Evolutionary conservation across 2,888 invertebrate genomes (phyloP), one percentile per base, ranked within the genome.

Genomic region (Dastarcus helophoroides): DNA sequence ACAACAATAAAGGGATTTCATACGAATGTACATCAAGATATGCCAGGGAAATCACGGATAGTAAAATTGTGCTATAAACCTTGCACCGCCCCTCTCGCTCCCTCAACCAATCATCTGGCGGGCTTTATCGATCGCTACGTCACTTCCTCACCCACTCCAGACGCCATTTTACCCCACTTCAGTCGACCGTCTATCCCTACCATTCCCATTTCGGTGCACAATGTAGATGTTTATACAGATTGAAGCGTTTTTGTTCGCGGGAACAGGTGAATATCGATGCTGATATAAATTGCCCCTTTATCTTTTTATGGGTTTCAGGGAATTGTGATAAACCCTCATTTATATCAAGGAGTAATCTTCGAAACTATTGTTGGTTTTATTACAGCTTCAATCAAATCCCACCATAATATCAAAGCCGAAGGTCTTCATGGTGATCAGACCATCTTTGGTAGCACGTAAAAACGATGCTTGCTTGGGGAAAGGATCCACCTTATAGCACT

Each of bases 91-190:
- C 43, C 45, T 45, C 44, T 44, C 43, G 44, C 45, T 46, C 44
- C 46, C 38, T 47, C 49, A 48, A 42, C 60, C 60, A 61, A 61
- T 61, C 56, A 51, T 46, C 48, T 49, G 41, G 46, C 47, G 50
- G 42, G 54, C 50, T 48, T 47, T 62, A 62, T 62, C 60, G 62
- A 62, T 62, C 61, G 54, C 49, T 48, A 54, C 58, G 58, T 58
- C 59, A 57, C 55, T 56, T 54, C 52, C 52, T 53, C 49, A 50
- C 53, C 54, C 53, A 53, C 54, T 39, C 41, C 43, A 43, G 56
- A 48, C 56, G 58, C 59, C 59, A 58, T 58, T 56, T 56, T 58
- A 53, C 51, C 51, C 54, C 53, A 44, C 46, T 32, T 35, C 37
- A 33, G 48, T 40, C 50, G 49, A 48, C 50, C 48, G 49, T 49